phyloP scores from a whole-genome alignment of 2,888 invertebrate species.

The Aproaerema taeniolella region DNA sequence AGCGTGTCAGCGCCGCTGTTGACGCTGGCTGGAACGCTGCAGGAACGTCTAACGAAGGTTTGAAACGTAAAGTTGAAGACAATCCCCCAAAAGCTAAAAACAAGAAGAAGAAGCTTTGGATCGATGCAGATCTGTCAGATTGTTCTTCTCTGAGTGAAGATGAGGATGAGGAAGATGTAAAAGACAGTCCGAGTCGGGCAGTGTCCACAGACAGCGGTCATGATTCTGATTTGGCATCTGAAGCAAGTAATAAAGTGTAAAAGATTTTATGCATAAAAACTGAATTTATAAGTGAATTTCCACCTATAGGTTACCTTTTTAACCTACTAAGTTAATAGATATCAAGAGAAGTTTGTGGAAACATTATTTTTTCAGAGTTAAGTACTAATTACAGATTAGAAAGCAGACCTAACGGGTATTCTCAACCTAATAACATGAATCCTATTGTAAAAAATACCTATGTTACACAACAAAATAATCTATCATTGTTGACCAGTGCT shows the following conservation, averaged over 20 bases:
- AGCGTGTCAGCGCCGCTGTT: conserved; percentile 90
- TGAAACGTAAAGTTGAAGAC: conserved; percentile 56
- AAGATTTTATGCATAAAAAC: no score
- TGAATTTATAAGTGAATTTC: no score
- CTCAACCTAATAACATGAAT: no score
- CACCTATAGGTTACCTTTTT: no score
- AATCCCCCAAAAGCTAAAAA: conserved; percentile 49
- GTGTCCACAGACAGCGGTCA: conserved; percentile 63
- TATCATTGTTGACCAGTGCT: no score
- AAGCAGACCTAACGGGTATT: no score
- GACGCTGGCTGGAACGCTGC: conserved; percentile 87
- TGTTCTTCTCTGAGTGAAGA: conserved; percentile 67
- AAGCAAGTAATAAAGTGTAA: conserved; percentile 13
- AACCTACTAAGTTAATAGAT: no score
- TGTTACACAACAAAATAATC: no score
- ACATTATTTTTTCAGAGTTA: no score
- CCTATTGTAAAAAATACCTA: no score
- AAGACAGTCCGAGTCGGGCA: conserved; percentile 25
- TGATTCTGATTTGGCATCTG: conserved; percentile 48
- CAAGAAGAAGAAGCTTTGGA: conserved; percentile 66
- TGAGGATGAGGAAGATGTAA: conserved; percentile 38
- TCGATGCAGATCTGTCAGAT: conserved; percentile 71
- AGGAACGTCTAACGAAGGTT: conserved; percentile 44
- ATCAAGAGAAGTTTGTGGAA: no score
- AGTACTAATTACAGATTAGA: no score